Percentiles rank a stretch among this genome's conserved stretches.
These are phyloP conservation scores for Aurelia sp. DNA, from an alignment of 30 jellyfish, hydroid and myxozoan genomes.

Conservation along the genomic window DNA sequence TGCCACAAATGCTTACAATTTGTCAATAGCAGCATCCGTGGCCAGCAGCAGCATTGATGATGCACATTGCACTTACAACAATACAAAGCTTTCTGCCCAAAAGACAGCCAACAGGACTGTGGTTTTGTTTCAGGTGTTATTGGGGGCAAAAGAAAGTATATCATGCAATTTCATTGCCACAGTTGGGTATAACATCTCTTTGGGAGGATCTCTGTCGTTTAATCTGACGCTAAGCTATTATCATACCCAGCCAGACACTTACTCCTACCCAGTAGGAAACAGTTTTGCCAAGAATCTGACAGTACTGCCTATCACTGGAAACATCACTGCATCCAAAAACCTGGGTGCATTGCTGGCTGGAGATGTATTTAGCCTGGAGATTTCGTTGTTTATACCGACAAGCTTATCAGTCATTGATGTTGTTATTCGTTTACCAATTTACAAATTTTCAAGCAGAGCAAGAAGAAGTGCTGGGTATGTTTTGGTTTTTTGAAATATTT, in stretches of 20 bases:
- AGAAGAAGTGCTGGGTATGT: slow-evolving; percentile 19
- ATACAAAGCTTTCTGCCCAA: not conserved
- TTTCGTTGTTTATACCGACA: slow-evolving; percentile 38
- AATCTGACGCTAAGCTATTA: slow-evolving; percentile 5
- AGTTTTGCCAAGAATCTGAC: not conserved
- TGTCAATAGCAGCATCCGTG: not conserved
- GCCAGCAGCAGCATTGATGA: not conserved
- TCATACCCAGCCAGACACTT: slow-evolving; percentile 3
- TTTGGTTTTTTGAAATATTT: not conserved
- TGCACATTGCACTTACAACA: not conserved
- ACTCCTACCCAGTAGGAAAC: slow-evolving; percentile 32
- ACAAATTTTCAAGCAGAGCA: not conserved
- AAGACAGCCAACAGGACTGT: not conserved
- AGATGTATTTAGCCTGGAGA: slow-evolving; percentile 12
- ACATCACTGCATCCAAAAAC: slow-evolving; percentile 29
- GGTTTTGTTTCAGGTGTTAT: not conserved
- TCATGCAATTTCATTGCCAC: slow-evolving; percentile 3
- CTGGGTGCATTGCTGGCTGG: slow-evolving; percentile 34
- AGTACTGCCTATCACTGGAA: slow-evolving; percentile 12
- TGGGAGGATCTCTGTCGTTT: slow-evolving; percentile 16
- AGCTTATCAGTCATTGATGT: slow-evolving; percentile 19
- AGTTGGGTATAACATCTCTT: slow-evolving; percentile 10
- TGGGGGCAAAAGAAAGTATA: not conserved
- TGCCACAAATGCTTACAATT: too few species aligned
- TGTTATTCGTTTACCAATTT: slow-evolving; percentile 26